These are phyloP conservation scores for Eubasilissa splendida DNA, from an alignment of 2,888 invertebrate genomes.

Conservation along the genomic window DNA sequence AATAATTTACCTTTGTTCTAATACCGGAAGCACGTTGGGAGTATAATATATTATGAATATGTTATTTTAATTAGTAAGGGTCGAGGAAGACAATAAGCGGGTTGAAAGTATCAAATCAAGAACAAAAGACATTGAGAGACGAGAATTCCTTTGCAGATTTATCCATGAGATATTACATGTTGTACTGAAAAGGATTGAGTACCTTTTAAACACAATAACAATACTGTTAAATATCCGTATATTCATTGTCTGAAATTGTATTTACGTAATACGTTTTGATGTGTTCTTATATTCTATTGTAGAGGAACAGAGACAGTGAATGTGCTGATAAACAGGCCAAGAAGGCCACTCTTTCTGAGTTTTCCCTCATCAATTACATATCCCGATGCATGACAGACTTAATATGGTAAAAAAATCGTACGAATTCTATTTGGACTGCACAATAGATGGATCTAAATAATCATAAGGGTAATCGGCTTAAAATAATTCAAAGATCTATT, in stretches of 20 bases:
- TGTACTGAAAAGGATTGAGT: too few relatives aligned
- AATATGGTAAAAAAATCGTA: too few relatives aligned
- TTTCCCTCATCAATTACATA: too few relatives aligned
- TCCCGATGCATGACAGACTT: too few relatives aligned
- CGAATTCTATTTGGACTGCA: too few relatives aligned
- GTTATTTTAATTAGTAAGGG: conserved; percentile 19
- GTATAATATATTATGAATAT: conserved; percentile 18
- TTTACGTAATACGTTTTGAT: background rate
- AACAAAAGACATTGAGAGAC: conserved; percentile 5
- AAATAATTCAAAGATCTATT: too few relatives aligned
- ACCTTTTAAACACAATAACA: too few relatives aligned
- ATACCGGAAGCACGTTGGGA: conserved; percentile 6
- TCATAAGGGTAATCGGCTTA: too few relatives aligned
- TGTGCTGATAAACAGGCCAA: too few relatives aligned
- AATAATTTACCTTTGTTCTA: background rate
- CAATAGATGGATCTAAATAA: too few relatives aligned
- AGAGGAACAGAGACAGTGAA: too few relatives aligned
- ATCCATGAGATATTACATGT: conserved; percentile 3
- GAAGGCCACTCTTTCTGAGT: too few relatives aligned
- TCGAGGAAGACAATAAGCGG: conserved; percentile 18
- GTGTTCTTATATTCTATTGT: background rate
- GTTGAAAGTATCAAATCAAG: background rate
- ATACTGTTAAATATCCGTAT: background rate
- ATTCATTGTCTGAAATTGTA: background rate
- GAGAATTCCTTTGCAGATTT: background rate